Conservation (phyloP, 2,113 vertebrate species). For the Anguilla japonica region DNA sequence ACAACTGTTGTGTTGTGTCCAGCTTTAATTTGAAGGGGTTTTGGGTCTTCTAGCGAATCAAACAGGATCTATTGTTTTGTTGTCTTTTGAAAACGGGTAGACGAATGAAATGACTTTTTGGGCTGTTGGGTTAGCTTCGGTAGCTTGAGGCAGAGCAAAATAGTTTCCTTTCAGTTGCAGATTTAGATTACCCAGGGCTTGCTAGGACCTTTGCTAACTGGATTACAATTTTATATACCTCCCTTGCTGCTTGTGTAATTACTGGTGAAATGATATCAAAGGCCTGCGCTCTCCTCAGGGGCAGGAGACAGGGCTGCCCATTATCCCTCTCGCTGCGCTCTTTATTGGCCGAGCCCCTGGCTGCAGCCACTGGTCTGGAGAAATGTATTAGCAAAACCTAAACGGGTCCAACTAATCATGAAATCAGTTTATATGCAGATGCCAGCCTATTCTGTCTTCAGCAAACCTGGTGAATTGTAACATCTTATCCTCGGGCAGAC, state of each 20-base stretch:
- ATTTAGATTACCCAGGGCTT: conserved; percentile 49
- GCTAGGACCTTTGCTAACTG: conserved; percentile 46
- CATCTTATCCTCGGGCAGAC: conserved; percentile 9
- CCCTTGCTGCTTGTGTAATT: conserved; percentile 48
- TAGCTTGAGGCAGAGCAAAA: not conserved
- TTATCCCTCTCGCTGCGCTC: conserved; percentile 41
- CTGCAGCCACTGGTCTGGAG: conserved; percentile 42
- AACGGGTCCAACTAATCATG: conserved; percentile 48
- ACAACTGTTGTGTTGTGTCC: not conserved
- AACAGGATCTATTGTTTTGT: not conserved
- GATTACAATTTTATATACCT: conserved; percentile 49
- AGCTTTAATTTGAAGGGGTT: not conserved
- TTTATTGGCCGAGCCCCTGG: conserved; percentile 40
- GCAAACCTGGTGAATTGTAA: conserved; percentile 28
- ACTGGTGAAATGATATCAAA: conserved; percentile 49
- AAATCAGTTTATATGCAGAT: conserved; percentile 41
- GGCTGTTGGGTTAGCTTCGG: not conserved
- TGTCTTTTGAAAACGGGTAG: conserved; percentile 13
- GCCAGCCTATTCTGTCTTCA: conserved; percentile 24
- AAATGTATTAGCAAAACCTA: conserved; percentile 46
- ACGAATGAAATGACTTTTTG: conserved; percentile 5
- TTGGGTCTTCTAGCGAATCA: not conserved
- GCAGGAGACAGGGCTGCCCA: conserved; percentile 44
- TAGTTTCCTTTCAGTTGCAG: conserved; percentile 34
- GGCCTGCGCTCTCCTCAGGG: conserved; percentile 40